Evolutionary conservation across 2,888 invertebrate species (phyloP), one percentile per base, ranked within the genome.

Genomic region (Chaitophorus viminalis): DNA sequence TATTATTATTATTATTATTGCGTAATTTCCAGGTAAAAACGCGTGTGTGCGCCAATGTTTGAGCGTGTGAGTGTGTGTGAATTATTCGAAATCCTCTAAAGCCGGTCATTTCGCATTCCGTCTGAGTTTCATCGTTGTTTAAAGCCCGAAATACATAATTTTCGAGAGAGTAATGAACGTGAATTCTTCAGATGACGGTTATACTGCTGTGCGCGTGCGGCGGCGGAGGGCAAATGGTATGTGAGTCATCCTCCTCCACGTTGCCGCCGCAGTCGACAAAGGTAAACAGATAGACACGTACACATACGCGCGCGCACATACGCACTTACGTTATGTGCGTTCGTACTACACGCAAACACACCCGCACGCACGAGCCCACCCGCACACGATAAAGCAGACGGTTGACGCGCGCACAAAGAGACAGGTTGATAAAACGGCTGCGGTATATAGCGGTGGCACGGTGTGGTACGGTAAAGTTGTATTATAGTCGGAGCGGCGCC

Each of bases 141-240:
- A 74, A 60, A 86, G 79, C 86, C 25, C 72, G 78, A 74, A 78
- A 86, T 79, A 54, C 54, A 39, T 78, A 70, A 79, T 86, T 78
- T 70, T 54, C 52, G 86, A 70, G 86, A 79, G 86, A 86, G 72
- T 74, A 86, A 86, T 52, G 86, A 79, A 31, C 86, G 25, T 36
- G 39, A 86, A 86, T 86, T 86, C 86, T 86, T 86, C 60, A 60
- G 86, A 86, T 79, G 79, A 72, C 79, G 33, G 72, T 17, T 85
- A 33, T 36, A 46, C 31, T 33, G 31, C 31, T 18, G 52, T 6
- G 31, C 14, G 33, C 33, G n/a, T n/a, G n/a, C n/a, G 36, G 21
- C 14, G 36, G 18, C n/a, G 60, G 21, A 60, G 29, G 60, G 60
- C 36, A 75, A 8, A 25, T 25, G 86, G 86, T 68, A 85, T 52